These are phyloP conservation scores for Dendroctonus valens DNA, from an alignment of 1,140 invertebrate species.

Conservation along the genomic window DNA sequence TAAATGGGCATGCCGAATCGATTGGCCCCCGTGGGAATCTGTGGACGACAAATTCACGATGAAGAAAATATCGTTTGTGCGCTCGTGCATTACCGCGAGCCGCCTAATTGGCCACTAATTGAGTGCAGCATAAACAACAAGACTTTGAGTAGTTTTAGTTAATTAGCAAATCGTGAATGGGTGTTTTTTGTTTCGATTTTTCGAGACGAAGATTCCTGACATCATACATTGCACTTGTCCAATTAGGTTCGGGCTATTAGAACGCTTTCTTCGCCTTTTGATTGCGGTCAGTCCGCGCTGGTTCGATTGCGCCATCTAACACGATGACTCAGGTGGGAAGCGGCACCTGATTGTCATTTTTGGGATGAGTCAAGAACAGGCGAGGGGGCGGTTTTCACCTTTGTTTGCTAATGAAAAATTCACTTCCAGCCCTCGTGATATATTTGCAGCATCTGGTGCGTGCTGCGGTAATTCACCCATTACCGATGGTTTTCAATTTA, in stretches of 20 bases:
- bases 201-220: slow-evolving; percentile 7
- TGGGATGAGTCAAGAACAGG: not conserved
- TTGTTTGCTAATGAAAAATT: not conserved
- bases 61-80: not conserved
- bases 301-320: not conserved
- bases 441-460: not conserved
- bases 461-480: not conserved
- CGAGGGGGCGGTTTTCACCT: not conserved
- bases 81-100: slow-evolving; percentile 4
- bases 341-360: not conserved
- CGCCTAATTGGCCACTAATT: slow-evolving; percentile 20
- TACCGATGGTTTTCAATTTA: too few relatives aligned
- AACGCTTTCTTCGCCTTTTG: slow-evolving; percentile 10
- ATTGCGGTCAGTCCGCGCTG: not conserved
- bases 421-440: not conserved
- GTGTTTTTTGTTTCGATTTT: slow-evolving; percentile 2
- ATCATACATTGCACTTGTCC: slow-evolving; percentile 19
- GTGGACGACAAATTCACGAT: not conserved
- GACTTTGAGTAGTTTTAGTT: slow-evolving; percentile 24
- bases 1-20: too few relatives aligned
- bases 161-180: slow-evolving; percentile 21
- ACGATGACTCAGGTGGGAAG: not conserved
- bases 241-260: slow-evolving; percentile 12
- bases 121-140: slow-evolving; percentile 13
- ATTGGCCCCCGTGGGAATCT: too few relatives aligned